Percentiles rank a stretch among this genome's conserved stretches.
These are phyloP conservation scores for Brachyalestes nurse DNA, from an alignment of 2,797 vertebrate genomes.

Conservation along the genomic window DNA sequence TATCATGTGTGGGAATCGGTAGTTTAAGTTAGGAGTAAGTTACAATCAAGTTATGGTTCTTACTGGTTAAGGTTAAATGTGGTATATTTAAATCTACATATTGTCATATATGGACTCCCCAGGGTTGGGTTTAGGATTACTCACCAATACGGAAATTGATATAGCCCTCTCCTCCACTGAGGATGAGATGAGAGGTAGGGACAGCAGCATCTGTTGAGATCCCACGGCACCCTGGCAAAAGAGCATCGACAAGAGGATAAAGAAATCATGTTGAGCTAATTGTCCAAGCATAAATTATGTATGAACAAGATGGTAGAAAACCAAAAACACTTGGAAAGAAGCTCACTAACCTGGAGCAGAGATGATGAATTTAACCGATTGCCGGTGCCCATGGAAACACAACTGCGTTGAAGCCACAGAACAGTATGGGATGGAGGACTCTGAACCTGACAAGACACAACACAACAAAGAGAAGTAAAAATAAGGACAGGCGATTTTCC, in stretches of 20 bases:
- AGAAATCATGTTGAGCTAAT: neutral
- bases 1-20: no score
- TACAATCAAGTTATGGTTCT: neutral
- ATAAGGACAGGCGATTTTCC: neutral
- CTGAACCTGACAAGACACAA: conserved; percentile 69
- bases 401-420: conserved; percentile 74
- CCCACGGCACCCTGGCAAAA: conserved; percentile 74
- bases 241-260: neutral
- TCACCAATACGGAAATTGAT: conserved; percentile 87
- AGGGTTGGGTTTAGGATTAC: conserved; percentile 23
- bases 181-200: conserved; percentile 75
- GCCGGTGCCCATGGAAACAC: conserved; percentile 82
- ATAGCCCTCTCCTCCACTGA: conserved; percentile 88
- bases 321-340: neutral
- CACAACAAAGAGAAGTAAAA: neutral
- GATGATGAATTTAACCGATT: conserved; percentile 81
- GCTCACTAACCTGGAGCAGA: conserved; percentile 73
- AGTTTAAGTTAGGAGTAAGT: neutral
- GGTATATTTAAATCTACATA: neutral
- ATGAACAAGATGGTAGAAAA: neutral
- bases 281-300: neutral
- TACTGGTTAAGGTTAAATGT: neutral
- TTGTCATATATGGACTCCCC: neutral
- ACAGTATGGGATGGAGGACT: conserved; percentile 81
- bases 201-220: conserved; percentile 61